Evolutionary conservation across 2,113 vertebrate genomes (phyloP).

Genomic region (Eublepharis macularius): DNA sequence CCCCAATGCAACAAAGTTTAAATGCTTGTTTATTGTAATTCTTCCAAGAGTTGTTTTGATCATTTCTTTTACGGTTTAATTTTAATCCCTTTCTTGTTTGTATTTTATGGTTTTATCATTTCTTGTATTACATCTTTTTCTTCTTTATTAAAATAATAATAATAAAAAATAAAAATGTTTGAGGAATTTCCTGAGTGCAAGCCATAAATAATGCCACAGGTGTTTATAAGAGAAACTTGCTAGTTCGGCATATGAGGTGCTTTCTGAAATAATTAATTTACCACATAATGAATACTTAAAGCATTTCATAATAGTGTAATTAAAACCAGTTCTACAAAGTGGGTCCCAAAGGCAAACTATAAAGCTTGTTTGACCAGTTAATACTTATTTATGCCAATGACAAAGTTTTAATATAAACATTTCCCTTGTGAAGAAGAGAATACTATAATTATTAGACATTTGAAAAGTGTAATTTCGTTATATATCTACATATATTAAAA

Average conservation of each 20-base stretch:
- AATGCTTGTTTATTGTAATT: too few species aligned
- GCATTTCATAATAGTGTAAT: conserved; percentile 48
- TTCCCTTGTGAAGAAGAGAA: background rate
- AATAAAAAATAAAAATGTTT: too few species aligned
- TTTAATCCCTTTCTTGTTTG: too few species aligned
- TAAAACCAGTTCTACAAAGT: conserved; percentile 49
- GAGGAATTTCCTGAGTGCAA: conserved; percentile 9
- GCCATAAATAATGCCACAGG: background rate
- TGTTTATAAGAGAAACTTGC: background rate
- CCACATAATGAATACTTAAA: background rate
- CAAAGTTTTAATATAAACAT: background rate
- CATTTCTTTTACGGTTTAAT: too few species aligned
- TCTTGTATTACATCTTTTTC: too few species aligned
- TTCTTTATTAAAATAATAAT: too few species aligned
- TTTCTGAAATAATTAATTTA: conserved; percentile 39
- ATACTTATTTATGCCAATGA: background rate
- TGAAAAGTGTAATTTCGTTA: background rate
- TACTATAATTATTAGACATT: background rate
- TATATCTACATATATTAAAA: background rate
- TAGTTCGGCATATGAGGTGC: conserved; percentile 19
- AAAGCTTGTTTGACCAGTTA: conserved; percentile 17
- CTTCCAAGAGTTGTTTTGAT: too few species aligned
- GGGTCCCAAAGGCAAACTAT: conserved; percentile 55
- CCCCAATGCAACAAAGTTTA: too few species aligned
- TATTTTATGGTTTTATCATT: too few species aligned